Conservation (phyloP, 2,113 vertebrate species). For the Crotalus helleri region DNA sequence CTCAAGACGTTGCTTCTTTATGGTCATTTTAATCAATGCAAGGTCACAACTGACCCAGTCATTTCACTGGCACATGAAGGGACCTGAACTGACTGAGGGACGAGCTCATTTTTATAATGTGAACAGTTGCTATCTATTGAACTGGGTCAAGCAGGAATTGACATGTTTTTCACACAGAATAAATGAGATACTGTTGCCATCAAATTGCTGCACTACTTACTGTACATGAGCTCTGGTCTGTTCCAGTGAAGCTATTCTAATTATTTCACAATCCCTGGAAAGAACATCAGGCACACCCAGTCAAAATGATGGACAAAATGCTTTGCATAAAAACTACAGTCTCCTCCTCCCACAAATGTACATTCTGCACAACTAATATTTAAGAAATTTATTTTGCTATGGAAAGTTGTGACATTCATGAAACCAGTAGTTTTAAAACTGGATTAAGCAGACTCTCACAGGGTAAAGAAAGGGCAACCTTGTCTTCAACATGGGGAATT, state of each 20-base stretch:
- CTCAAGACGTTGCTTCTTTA: neutral
- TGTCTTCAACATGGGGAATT: neutral
- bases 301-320: neutral
- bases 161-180: neutral
- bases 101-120: neutral
- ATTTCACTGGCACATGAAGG: neutral
- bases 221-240: neutral
- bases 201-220: neutral
- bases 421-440: neutral
- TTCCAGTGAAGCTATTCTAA: neutral
- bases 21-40: neutral
- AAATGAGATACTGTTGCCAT: neutral
- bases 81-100: neutral
- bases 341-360: neutral
- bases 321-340: neutral
- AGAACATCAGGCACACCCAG: neutral
- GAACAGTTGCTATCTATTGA: neutral
- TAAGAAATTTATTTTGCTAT: neutral
- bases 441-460: neutral
- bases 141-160: neutral
- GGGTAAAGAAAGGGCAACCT: neutral
- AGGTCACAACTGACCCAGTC: neutral
- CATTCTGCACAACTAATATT: neutral
- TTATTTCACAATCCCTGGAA: neutral
- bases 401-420: neutral